phyloP scores from a whole-genome alignment of 2,113 vertebrate species.

The Cichladusa arquata region DNA sequence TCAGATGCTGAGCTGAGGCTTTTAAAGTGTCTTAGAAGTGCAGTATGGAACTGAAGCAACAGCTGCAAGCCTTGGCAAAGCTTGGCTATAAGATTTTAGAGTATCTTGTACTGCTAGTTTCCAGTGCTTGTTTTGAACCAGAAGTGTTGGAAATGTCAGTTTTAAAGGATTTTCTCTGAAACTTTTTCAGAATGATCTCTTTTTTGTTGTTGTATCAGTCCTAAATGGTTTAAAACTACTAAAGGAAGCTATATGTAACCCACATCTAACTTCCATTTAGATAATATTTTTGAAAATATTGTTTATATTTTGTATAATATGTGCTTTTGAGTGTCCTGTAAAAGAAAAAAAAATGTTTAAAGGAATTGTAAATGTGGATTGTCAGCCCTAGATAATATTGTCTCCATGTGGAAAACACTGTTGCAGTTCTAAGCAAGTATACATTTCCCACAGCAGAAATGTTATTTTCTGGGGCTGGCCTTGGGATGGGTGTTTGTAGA shows the following conservation, averaged over 20 bases:
- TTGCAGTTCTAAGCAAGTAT: not conserved
- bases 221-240: not conserved
- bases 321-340: not conserved
- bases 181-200: not conserved
- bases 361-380: not conserved
- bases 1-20: not conserved
- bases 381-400: not conserved
- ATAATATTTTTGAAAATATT: not conserved
- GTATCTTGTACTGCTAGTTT: not conserved
- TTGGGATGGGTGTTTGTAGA: not conserved
- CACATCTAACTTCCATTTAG: not conserved
- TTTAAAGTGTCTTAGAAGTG: not conserved
- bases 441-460: not conserved
- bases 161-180: not conserved
- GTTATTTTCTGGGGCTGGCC: not conserved
- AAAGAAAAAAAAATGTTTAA: not conserved
- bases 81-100: not conserved
- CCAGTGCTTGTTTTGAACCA: not conserved
- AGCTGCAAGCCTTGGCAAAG: not conserved
- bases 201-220: not conserved
- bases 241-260: not conserved
- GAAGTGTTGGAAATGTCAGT: not conserved
- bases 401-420: not conserved
- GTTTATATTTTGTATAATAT: not conserved
- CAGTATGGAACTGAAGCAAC: not conserved